Evolutionary conservation across 2,797 vertebrate genomes (phyloP), one percentile per base, ranked within the genome.

Genomic region (Spea hammondii): DNA sequence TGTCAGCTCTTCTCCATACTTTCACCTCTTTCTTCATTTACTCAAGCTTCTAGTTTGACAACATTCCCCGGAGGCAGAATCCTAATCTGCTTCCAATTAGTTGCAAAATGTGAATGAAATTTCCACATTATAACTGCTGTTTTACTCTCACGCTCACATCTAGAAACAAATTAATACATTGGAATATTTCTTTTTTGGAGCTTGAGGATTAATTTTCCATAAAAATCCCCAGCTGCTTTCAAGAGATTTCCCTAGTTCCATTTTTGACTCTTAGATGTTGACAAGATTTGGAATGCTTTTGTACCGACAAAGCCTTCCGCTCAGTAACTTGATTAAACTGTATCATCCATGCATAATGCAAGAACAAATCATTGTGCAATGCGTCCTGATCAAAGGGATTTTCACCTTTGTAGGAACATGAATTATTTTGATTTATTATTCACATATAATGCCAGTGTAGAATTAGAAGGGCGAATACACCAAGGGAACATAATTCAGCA

Each of bases 21-120:
- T 90, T 92, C 91, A 91, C 91, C 90, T 91, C 90, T 92, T 91
- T 92, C 91, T 92, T 91, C 90, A 89, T 91, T 92, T 90, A 89
- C 91, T 90, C 84, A 84, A 85, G 89, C 88, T 93, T 90, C 91
- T 91, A 91, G 90, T 92, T 92, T 93, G 92, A 93, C 92, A 92
- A 88, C 88, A 90, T 89, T 92, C 91, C 92, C 92, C 89, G 82
- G 91, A 92, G 92, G 92, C 89, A 83, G 88, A 91, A 91, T 91
- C 92, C 89, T 93, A 92, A 93, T 92, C 92, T 93, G 91, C 89
- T 93, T 93, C 90, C 92, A 93, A 93, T 93, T 93, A 93, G 92
- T 91, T 92, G 88, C 89, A 91, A 92, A 93, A 93, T 92, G 91
- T 92, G 91, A 91, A 90, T 92, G 89, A 92, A 92, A 92, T 92